Conservation (phyloP, 2,888 invertebrate genomes). For the Euspilapteryx auroguttella region DNA sequence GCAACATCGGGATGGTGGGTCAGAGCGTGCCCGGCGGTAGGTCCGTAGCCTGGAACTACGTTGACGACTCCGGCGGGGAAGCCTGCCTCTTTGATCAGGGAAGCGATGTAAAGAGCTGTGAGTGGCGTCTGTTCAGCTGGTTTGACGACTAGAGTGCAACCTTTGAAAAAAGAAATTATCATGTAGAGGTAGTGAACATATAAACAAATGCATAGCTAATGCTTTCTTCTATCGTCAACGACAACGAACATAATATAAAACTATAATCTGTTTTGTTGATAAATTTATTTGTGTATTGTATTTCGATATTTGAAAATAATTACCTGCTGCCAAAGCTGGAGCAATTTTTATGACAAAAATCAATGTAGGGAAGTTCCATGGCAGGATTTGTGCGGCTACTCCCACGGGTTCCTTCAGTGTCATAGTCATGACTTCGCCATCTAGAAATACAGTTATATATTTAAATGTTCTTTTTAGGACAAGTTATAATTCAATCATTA, state of each 20-base stretch:
- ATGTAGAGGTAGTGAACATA: no score
- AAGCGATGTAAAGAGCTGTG: slow-evolving; percentile 81
- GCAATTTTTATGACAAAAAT: slow-evolving; percentile 91
- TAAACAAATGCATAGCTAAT: no score
- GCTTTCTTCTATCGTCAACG: background rate
- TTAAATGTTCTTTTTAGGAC: background rate
- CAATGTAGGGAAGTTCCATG: slow-evolving; percentile 86
- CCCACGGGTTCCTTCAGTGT: slow-evolving; percentile 53
- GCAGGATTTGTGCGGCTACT: slow-evolving; percentile 85
- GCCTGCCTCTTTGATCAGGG: slow-evolving; percentile 81
- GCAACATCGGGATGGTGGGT: slow-evolving; percentile 73
- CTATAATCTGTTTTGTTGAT: no score
- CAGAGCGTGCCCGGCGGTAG: slow-evolving; percentile 76
- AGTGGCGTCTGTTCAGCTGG: slow-evolving; percentile 94
- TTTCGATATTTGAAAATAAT: no score
- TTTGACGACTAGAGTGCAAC: slow-evolving; percentile 83
- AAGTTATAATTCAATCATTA: background rate
- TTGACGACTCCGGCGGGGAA: slow-evolving; percentile 89
- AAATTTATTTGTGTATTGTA: no score
- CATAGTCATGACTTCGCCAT: background rate
- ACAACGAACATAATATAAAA: background rate
- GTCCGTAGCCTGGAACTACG: slow-evolving; percentile 84
- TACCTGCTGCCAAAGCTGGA: slow-evolving; percentile 72
- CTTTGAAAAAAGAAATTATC: no score
- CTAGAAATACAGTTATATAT: background rate